Conservation (phyloP, 2,888 invertebrate genomes). For the Calameuta pallipes region DNA sequence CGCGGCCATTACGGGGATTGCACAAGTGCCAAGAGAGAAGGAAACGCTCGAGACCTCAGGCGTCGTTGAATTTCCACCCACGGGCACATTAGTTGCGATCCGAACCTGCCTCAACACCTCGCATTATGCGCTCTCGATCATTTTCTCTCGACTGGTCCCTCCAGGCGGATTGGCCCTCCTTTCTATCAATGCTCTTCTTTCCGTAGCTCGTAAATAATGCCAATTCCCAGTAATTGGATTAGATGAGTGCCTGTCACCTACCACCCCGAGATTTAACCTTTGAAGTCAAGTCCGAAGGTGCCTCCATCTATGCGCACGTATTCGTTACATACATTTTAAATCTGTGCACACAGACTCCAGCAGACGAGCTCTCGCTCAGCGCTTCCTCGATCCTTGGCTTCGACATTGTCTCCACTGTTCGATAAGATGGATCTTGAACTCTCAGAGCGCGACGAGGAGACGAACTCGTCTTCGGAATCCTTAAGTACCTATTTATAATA, state of each 20-base stretch:
- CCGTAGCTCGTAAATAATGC: conserved; percentile 54
- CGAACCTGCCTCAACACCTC: conserved; percentile 58
- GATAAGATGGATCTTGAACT: conserved; percentile 47
- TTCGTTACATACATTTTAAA: background rate
- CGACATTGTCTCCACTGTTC: conserved; percentile 6
- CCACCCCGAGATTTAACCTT: conserved; percentile 9
- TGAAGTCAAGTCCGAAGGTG: background rate
- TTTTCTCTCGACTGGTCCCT: conserved; percentile 21
- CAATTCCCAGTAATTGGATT: conserved; percentile 60
- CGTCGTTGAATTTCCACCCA: conserved; percentile 57
- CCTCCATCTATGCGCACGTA: background rate
- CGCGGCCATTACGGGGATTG: background rate
- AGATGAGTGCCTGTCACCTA: conserved; percentile 57
- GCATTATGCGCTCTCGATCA: conserved; percentile 61
- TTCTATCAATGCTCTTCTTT: conserved; percentile 39
- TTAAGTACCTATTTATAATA: conserved; percentile 52
- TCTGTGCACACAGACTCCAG: background rate
- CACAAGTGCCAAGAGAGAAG: background rate
- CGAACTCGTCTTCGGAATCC: conserved; percentile 16
- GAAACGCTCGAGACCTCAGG: conserved; percentile 3
- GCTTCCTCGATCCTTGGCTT: background rate
- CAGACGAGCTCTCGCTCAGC: background rate
- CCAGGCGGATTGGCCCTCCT: conserved; percentile 2
- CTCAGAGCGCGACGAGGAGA: conserved; percentile 18
- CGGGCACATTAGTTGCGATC: conserved; percentile 55